phyloP scores from a whole-genome alignment of 2,113 vertebrate genomes.

The Lates calcarifer region DNA sequence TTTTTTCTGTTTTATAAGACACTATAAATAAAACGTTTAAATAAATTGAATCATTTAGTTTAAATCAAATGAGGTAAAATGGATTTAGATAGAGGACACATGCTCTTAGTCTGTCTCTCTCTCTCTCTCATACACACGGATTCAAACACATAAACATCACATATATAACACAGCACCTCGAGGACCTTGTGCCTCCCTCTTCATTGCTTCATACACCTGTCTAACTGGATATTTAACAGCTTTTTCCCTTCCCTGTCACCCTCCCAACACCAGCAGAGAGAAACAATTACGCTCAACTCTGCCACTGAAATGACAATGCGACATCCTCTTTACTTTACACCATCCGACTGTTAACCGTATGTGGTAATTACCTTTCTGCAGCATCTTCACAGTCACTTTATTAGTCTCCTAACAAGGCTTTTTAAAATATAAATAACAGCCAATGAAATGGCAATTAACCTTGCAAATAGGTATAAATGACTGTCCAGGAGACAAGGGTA shows the following conservation, averaged over 20 bases:
- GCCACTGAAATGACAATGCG: conserved; percentile 73
- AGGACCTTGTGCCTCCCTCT: conserved; percentile 43
- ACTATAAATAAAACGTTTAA: background rate
- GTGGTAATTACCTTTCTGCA: conserved; percentile 83
- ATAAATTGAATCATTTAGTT: conserved; percentile 7
- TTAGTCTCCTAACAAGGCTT: conserved; percentile 82
- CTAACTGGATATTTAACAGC: conserved; percentile 74
- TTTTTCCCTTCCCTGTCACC: conserved; percentile 52
- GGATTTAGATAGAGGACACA: background rate
- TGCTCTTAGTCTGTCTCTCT: background rate
- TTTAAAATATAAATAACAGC: conserved; percentile 81
- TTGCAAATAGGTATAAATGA: conserved; percentile 84
- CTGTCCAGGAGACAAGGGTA: conserved; percentile 74
- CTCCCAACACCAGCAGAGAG: conserved; percentile 64
- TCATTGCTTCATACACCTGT: conserved; percentile 62
- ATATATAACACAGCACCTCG: conserved; percentile 13
- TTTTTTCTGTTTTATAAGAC: background rate
- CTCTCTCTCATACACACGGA: conserved; percentile 1
- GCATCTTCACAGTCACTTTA: conserved; percentile 81
- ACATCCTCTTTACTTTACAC: conserved; percentile 72
- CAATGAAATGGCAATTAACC: conserved; percentile 86
- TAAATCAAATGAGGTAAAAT: conserved; percentile 28
- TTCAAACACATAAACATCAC: conserved; percentile 18
- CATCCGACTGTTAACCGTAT: conserved; percentile 74
- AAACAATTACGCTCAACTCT: conserved; percentile 78